These are phyloP conservation scores for Pangasianodon gigas DNA, from an alignment of 2,113 vertebrate species.

Conservation along the genomic window DNA sequence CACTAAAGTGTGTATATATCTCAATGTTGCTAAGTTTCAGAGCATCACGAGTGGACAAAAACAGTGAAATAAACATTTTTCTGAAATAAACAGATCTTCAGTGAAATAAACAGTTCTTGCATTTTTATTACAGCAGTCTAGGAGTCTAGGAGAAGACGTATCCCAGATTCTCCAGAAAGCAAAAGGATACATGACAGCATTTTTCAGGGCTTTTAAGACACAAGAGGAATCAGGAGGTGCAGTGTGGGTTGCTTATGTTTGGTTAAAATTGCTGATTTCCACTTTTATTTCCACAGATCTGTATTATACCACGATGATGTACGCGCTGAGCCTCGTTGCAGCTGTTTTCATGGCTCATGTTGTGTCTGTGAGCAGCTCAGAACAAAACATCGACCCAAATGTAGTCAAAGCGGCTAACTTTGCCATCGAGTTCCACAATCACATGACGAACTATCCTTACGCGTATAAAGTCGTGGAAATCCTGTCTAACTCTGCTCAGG, in stretches of 20 bases:
- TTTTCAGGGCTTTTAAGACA: not conserved
- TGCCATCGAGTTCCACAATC: constrained; percentile 53
- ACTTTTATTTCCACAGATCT: constrained; percentile 33
- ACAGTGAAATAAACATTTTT: not conserved
- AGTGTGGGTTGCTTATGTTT: not conserved
- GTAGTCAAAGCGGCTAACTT: constrained; percentile 48
- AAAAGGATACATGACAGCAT: not conserved
- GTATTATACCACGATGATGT: not conserved
- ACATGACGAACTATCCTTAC: constrained; percentile 38
- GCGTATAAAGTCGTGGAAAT: constrained; percentile 55
- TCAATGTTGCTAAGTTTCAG: too few relatives aligned
- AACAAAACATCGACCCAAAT: not conserved
- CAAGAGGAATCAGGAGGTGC: not conserved
- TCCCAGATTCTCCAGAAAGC: not conserved
- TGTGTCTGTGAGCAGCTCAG: not conserved
- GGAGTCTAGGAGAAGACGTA: not conserved
- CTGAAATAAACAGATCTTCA: too few relatives aligned
- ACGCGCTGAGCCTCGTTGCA: not conserved
- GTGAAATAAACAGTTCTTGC: too few relatives aligned
- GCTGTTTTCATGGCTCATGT: not conserved
- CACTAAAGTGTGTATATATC: too few relatives aligned
- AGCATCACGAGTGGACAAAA: not conserved
- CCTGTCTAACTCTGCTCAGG: constrained; percentile 44
- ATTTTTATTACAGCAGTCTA: not conserved
- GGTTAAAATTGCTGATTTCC: not conserved